Evolutionary conservation across 2,888 invertebrate genomes (phyloP), one percentile per base, ranked within the genome.

Genomic region (Achlya flavicornis): DNA sequence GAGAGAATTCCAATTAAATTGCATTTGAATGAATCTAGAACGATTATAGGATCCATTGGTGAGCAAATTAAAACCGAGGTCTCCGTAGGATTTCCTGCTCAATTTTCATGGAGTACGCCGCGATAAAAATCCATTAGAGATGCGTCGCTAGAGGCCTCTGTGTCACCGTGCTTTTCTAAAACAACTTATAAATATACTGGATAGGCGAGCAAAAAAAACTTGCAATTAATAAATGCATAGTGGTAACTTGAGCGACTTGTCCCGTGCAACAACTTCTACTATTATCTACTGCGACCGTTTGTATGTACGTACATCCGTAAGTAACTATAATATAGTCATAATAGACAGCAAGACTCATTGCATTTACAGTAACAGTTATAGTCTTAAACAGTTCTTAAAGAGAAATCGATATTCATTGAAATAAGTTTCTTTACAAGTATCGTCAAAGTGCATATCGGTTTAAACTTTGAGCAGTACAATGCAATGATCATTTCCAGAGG

Each of bases 121-220:
- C 86, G 88, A 92, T 89, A 90, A 90, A 92, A 92, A 91, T 88
- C 88, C 87, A 92, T 91, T 90, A 91, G 85, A 80, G 76, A 73
- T 81, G 79, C 84, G 81, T 73, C 77, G 78, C 73, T 73, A 81
- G 86, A 81, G 85, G 85, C 84, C 84, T 83, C 77, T 71, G 80
- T 82, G 81, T 80, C 85, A 80, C 81, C 75, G 79, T 79, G 82
- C 77, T 78, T 73, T 73, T 76, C 70, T 75, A 67, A 73, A 76
- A 74, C 67, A 72, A 69, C 69, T 74, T 76, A 68, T 71, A 62
- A 65, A 66, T 65, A 64, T 64, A 69, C 84, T 88, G 66, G 87
- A 86, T 77, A 74, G 64, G 82, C 66, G 75, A 69, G 60, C 41
- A 59, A 67, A 66, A 65, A 69, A 66, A 66, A 61, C 64, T 64